phyloP scores from a whole-genome alignment of 2,113 vertebrate species.

The Theristicus caerulescens region DNA sequence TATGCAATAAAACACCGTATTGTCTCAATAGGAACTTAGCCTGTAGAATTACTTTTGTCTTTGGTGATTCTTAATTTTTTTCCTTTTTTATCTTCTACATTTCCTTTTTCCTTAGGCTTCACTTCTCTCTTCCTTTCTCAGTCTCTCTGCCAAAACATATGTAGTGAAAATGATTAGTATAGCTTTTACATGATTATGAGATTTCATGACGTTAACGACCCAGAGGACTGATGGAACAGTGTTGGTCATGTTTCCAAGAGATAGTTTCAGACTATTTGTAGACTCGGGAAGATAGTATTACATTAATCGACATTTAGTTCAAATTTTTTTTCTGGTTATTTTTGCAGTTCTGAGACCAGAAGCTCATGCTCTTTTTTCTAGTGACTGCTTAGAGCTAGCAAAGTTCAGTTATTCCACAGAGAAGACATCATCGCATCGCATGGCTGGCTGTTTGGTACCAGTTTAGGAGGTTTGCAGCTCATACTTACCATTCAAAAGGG shows the following conservation, averaged over 20 bases:
- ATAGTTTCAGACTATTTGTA: neutral
- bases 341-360: neutral
- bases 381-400: neutral
- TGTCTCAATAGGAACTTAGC: neutral
- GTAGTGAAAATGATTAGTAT: neutral
- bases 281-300: neutral
- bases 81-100: neutral
- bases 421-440: accelerated
- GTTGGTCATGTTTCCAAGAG: neutral
- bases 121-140: neutral
- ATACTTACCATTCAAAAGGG: neutral
- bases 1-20: neutral
- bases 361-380: neutral
- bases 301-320: neutral
- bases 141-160: neutral
- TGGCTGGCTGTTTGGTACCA: neutral
- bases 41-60: neutral
- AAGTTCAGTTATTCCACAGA: neutral
- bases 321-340: neutral
- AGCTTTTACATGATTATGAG: neutral
- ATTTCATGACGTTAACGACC: neutral
- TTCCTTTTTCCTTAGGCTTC: neutral
- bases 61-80: neutral
- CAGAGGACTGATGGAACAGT: neutral
- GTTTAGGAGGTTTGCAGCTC: neutral